Evolutionary conservation across 2,888 invertebrate genomes (phyloP).

Genomic region (Ryuthela nishihirai): DNA sequence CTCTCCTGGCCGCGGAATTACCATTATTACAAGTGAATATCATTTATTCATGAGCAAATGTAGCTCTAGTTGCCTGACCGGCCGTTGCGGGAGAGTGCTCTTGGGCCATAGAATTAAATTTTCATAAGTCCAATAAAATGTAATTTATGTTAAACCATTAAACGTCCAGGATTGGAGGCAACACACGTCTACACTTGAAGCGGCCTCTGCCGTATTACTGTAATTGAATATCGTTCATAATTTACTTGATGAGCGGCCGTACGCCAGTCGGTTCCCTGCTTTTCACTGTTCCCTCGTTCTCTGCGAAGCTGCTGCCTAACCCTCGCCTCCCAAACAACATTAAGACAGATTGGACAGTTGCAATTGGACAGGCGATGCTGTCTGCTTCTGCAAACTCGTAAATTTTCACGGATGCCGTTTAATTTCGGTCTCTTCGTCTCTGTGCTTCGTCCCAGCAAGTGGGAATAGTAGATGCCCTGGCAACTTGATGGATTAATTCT

Average conservation of each 20-base stretch:
- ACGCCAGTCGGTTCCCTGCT: not conserved
- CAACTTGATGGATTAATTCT: slow-evolving; percentile 32
- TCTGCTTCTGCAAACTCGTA: slow-evolving; percentile 28
- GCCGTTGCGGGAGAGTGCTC: no score
- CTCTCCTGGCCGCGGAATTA: no score
- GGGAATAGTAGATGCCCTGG: slow-evolving; percentile 14
- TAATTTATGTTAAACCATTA: slow-evolving; percentile 40
- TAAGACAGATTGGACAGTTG: no score
- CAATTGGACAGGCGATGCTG: no score
- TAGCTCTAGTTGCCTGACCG: no score
- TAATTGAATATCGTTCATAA: slow-evolving; percentile 40
- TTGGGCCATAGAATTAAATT: slow-evolving; percentile 39
- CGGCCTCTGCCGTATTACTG: slow-evolving; percentile 13
- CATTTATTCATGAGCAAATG: not conserved
- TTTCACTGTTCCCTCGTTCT: not conserved
- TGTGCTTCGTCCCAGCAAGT: not conserved
- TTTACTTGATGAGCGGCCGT: slow-evolving; percentile 33
- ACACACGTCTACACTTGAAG: slow-evolving; percentile 7
- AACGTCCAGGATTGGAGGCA: slow-evolving; percentile 23
- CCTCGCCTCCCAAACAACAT: slow-evolving; percentile 21
- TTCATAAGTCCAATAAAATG: slow-evolving; percentile 40
- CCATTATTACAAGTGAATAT: not conserved
- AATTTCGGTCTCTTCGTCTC: slow-evolving; percentile 11
- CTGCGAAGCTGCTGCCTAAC: not conserved
- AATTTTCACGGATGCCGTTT: slow-evolving; percentile 35